phyloP scores from a whole-genome alignment of 2,113 vertebrate species.

The Dissostichus mawsoni region DNA sequence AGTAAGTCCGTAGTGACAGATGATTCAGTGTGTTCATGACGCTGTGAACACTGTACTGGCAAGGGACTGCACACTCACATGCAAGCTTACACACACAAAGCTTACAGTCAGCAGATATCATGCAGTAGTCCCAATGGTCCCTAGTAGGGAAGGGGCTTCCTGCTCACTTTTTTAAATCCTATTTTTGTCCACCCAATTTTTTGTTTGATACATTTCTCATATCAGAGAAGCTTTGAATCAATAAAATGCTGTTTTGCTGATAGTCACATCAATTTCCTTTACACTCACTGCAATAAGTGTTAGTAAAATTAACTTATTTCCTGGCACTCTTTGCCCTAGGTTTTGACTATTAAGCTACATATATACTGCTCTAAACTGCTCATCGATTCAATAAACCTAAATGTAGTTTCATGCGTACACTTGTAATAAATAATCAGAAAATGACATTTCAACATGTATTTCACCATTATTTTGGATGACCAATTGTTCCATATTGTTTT shows the following conservation, averaged over 20 bases:
- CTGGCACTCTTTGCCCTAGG: background rate
- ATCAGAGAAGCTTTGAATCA: background rate
- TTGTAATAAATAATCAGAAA: too few species aligned
- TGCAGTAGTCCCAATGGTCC: constrained; percentile 2
- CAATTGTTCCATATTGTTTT: background rate
- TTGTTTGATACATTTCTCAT: background rate
- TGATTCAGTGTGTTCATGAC: constrained; percentile 38
- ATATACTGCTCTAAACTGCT: background rate
- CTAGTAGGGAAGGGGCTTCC: background rate
- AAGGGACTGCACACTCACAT: constrained; percentile 41
- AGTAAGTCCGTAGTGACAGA: constrained; percentile 2
- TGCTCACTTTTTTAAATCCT: background rate
- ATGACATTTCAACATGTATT: background rate
- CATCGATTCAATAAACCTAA: background rate
- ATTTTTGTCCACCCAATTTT: background rate
- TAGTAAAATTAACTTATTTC: background rate
- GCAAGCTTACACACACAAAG: constrained; percentile 31
- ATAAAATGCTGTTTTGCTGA: background rate
- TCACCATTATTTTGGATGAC: background rate
- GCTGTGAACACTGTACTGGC: constrained; percentile 39
- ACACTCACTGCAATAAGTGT: too few species aligned
- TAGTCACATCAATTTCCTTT: background rate
- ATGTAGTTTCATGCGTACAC: background rate
- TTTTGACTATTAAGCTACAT: background rate
- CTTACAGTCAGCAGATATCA: constrained; percentile 37